A percentile compares a stretch with the other conserved stretches of the same genome.
These are phyloP conservation scores for Zootoca vivipara DNA, from an alignment of 2,113 vertebrate genomes.

Conservation along the genomic window DNA sequence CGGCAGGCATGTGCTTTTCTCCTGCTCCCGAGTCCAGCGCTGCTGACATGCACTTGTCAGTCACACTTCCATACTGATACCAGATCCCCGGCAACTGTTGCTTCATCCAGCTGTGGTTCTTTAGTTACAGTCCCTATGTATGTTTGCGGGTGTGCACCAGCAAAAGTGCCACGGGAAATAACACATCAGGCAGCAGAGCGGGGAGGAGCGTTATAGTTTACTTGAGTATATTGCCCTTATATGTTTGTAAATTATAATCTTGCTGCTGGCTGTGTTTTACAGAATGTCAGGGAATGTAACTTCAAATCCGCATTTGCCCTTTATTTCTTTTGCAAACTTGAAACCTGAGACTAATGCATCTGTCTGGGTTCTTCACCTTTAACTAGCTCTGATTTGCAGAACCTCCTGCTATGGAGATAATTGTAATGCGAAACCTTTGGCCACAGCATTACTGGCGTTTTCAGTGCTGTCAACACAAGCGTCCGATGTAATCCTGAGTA, in stretches of 20 bases:
- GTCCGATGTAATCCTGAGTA: neutral
- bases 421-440: neutral
- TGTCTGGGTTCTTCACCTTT: neutral
- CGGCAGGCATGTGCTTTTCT: neutral
- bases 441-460: neutral
- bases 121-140: conserved; percentile 54
- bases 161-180: conserved; percentile 43
- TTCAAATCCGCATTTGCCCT: neutral
- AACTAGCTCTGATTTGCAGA: too few relatives aligned
- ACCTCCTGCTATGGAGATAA: neutral
- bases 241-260: neutral
- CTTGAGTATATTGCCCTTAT: neutral
- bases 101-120: conserved; percentile 53
- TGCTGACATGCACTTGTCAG: conserved; percentile 54
- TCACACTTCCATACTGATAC: conserved; percentile 71
- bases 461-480: neutral
- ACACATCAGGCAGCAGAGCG: neutral
- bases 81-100: conserved; percentile 65
- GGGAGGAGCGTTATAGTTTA: neutral
- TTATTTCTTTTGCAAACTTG: neutral
- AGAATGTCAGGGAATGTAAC: neutral
- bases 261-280: neutral
- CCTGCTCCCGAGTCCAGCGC: conserved; percentile 34
- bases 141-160: neutral
- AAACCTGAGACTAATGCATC: neutral